Base-by-base conservation (phyloP, 2,888 invertebrate genomes). In the Anoplius nigerrimus region DNA sequence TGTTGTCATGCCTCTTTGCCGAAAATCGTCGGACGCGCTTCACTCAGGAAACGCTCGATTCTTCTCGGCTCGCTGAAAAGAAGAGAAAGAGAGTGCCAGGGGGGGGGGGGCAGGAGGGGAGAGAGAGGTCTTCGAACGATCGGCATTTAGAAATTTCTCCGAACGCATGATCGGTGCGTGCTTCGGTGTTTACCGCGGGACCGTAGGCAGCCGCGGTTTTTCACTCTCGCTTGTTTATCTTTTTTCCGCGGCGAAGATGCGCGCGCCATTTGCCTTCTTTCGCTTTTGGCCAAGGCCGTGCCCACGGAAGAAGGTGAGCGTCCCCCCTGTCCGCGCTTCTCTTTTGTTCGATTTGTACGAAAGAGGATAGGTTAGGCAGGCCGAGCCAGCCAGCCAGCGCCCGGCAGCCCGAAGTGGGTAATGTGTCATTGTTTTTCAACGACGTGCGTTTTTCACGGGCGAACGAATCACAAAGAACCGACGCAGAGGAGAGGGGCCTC, bases 351-450 rank as follows among this genome's bases (percentile, higher is more conserved):
- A 67, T 66, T 69, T 65, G 62, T 6, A 11, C 34, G 34, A 34
- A 34, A 3, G 34, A 34, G 11, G 34, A 2, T 8, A 34, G 54
- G 43, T 22, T 46, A 59, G 43, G 51, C 15, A 51, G 62, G 59
- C 54, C 22, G 59, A 51, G 43, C 52, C 42, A 61, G 65, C 45
- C n/a, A n/a, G n/a, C n/a, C n/a, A n/a, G n/a, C n/a, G n/a, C n/a
- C n/a, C n/a, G n/a, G n/a, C n/a, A n/a, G n/a, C n/a, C n/a, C n/a
- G n/a, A 51, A 58, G 11, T 57, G 66, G 70, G 66, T 77, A 75
- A 78, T 68, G 64, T 75, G 75, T 76, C 77, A 76, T 81, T 81
- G 78, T 81, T 81, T 80, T 78, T 79, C 75, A 74, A 58, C 71
- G 59, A 65, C 61, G 70, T 71, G 71, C 74, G 71, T 80, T 79